Evolutionary conservation across 2,797 vertebrate genomes (phyloP).

Genomic region (Serranus cabrilla): DNA sequence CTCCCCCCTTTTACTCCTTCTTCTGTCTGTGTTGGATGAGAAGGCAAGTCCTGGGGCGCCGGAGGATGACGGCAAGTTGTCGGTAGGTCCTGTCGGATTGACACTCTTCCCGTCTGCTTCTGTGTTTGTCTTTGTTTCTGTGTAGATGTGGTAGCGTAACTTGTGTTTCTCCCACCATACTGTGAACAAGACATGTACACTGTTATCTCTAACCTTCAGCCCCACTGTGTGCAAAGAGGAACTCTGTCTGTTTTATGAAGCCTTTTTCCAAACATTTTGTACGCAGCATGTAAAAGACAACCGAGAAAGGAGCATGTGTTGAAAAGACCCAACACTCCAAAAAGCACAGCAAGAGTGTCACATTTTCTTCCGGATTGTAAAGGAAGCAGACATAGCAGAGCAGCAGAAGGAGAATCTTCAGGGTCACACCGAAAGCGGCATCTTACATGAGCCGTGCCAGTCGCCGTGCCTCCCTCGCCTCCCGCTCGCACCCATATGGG

Average conservation of each 20-base stretch:
- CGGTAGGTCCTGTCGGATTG: constrained; percentile 90
- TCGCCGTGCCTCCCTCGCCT: constrained; percentile 40
- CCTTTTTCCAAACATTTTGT: constrained; percentile 29
- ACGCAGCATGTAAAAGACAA: constrained; percentile 54
- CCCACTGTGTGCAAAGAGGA: constrained; percentile 42
- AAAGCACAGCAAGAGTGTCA: neutral
- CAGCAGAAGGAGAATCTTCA: constrained; percentile 35
- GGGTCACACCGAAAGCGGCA: constrained; percentile 19
- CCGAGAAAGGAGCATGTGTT: constrained; percentile 40
- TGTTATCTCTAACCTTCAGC: constrained; percentile 63
- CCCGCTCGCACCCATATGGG: constrained; percentile 63
- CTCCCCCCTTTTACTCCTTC: constrained; percentile 76
- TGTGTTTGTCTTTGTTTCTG: constrained; percentile 72
- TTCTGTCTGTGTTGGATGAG: constrained; percentile 85
- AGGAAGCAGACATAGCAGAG: constrained; percentile 34
- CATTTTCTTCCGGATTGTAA: constrained; percentile 28
- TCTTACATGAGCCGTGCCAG: constrained; percentile 39
- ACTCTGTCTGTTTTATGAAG: constrained; percentile 42
- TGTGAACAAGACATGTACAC: constrained; percentile 51
- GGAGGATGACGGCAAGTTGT: constrained; percentile 92
- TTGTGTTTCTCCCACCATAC: constrained; percentile 50
- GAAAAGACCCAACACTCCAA: constrained; percentile 6
- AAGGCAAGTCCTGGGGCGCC: constrained; percentile 87
- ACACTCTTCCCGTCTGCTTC: constrained; percentile 65
- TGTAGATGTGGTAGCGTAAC: constrained; percentile 56